phyloP scores from a whole-genome alignment of 2,888 invertebrate species.

The Pristionchus exspectatus region DNA sequence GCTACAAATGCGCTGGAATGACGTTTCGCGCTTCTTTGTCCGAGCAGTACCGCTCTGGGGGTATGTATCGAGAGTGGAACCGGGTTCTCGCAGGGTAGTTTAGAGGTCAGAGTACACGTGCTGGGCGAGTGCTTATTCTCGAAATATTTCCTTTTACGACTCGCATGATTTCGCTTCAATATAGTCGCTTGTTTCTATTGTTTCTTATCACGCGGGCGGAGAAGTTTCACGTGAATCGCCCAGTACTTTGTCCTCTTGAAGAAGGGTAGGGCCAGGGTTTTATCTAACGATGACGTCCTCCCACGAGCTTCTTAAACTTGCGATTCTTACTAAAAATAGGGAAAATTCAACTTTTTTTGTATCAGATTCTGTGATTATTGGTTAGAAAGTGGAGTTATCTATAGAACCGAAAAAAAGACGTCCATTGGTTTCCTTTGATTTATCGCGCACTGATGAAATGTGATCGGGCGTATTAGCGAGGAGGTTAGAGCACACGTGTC shows the following conservation, averaged over 20 bases:
- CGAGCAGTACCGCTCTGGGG: neutral
- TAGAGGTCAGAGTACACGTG: conserved; percentile 21
- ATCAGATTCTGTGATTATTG: no score
- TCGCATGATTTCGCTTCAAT: neutral
- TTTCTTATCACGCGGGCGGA: neutral
- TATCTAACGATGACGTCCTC: no score
- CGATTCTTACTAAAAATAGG: no score
- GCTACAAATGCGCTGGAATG: neutral
- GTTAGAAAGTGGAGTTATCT: no score
- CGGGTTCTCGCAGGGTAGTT: neutral
- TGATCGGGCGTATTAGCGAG: conserved; percentile 26
- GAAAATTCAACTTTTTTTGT: no score
- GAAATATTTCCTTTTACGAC: neutral
- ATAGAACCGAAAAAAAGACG: no score
- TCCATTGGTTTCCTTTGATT: no score
- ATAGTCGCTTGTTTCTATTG: neutral
- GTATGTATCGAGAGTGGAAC: neutral
- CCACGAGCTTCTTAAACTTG: no score
- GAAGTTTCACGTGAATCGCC: neutral
- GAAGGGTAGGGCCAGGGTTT: neutral
- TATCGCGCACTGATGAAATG: conserved; percentile 12
- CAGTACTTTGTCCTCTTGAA: conserved; percentile 11
- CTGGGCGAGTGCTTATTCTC: neutral
- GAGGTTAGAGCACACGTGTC: conserved; percentile 37
- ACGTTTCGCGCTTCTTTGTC: conserved; percentile 34